These are phyloP conservation scores for Thomomys bottae DNA, from an alignment of 2,113 vertebrate species.

Conservation along the genomic window DNA sequence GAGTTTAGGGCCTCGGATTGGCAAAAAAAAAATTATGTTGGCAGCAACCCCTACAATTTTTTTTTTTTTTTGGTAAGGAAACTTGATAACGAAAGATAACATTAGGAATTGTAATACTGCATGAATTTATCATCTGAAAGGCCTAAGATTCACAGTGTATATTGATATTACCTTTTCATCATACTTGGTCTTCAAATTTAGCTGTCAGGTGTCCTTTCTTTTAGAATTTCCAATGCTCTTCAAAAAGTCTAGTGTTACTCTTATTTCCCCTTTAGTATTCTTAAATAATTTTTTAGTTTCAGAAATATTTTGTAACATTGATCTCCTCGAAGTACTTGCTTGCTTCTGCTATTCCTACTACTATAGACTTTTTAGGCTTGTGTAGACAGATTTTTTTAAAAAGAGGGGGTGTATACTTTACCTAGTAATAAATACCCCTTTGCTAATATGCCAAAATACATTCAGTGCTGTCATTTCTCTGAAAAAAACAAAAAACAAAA, in stretches of 20 bases:
- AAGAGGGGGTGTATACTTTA: neutral
- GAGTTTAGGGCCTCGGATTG: too few species aligned
- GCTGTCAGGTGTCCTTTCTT: constrained; percentile 24
- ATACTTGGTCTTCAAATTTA: constrained; percentile 35
- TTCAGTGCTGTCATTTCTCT: constrained; percentile 9
- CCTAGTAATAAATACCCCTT: neutral
- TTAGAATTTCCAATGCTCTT: constrained; percentile 36
- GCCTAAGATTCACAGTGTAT: constrained; percentile 5
- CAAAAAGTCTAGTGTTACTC: constrained; percentile 25
- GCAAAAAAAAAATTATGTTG: too few species aligned
- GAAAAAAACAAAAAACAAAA: too few species aligned
- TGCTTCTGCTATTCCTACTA: neutral
- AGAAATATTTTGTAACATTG: constrained; percentile 10
- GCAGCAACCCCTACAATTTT: neutral
- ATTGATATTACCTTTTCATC: neutral
- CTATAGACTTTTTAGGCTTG: neutral
- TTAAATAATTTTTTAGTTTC: constrained; percentile 20
- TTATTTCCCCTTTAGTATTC: neutral
- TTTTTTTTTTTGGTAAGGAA: constrained; percentile 50
- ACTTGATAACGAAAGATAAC: constrained; percentile 14
- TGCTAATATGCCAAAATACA: constrained; percentile 10
- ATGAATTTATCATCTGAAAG: constrained; percentile 19
- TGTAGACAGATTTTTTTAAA: neutral
- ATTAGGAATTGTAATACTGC: constrained; percentile 15
- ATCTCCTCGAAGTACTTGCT: neutral